These are phyloP conservation scores for Perognathus longimembris DNA, from an alignment of 2,113 vertebrate genomes.

Conservation along the genomic window DNA sequence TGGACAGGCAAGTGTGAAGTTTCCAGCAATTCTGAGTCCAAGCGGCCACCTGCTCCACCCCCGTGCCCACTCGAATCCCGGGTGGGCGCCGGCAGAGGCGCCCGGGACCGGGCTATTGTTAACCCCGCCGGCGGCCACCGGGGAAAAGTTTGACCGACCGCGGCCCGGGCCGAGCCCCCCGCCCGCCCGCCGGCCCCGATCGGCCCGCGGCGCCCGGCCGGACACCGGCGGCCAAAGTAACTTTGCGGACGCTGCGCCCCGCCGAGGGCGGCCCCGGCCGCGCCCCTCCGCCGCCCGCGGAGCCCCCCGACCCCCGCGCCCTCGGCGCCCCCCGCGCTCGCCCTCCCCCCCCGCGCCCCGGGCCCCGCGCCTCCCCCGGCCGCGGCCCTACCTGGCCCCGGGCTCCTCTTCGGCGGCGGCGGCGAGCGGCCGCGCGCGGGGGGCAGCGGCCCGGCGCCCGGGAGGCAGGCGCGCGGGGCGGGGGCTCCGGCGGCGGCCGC, in stretches of 20 bases:
- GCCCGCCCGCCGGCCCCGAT: constrained; percentile 32
- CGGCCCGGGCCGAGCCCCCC: background rate
- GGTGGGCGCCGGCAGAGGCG: background rate
- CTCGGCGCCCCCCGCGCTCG: constrained; percentile 13
- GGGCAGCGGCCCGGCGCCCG: constrained; percentile 64
- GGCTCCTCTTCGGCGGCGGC: constrained; percentile 72
- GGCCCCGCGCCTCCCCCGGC: background rate
- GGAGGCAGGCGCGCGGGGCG: constrained; percentile 51
- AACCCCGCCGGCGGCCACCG: background rate
- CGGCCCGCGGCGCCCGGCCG: background rate
- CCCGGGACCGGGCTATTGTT: constrained; percentile 54
- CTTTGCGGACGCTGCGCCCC: too few species aligned
- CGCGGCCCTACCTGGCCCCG: constrained; percentile 74
- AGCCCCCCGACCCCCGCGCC: background rate
- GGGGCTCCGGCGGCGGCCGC: constrained; percentile 72
- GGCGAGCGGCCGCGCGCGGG: constrained; percentile 68
- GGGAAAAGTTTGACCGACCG: constrained; percentile 80
- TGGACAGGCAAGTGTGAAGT: constrained; percentile 37
- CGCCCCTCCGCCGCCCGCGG: background rate
- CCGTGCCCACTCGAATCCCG: background rate
- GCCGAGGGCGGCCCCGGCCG: background rate
- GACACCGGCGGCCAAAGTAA: background rate
- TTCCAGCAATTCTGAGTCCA: constrained; percentile 16
- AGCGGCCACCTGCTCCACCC: constrained; percentile 5
- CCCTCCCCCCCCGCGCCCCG: background rate